phyloP scores from a whole-genome alignment of 2,888 invertebrate genomes.

The Perizoma flavofasciatum region DNA sequence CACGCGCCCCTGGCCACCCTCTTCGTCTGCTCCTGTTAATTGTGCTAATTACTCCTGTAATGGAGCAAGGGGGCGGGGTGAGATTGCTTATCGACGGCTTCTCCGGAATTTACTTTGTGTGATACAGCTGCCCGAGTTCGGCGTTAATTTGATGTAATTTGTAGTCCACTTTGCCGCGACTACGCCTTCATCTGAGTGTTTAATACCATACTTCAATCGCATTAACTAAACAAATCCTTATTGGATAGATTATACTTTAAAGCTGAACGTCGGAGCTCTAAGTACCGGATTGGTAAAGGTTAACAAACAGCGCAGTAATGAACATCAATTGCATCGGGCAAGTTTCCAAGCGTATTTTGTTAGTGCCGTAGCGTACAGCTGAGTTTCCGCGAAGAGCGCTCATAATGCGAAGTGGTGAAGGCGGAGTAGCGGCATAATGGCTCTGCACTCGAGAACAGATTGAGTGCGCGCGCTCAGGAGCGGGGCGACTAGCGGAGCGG shows the following conservation, averaged over 20 bases:
- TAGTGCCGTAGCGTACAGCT: constrained; percentile 48
- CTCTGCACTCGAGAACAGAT: constrained; percentile 51
- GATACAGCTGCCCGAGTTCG: constrained; percentile 59
- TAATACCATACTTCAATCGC: constrained; percentile 4
- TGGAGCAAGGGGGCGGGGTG: constrained; percentile 76
- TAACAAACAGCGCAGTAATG: constrained; percentile 62
- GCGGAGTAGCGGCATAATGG: constrained; percentile 55
- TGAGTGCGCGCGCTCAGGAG: constrained; percentile 33
- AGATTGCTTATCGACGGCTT: constrained; percentile 81
- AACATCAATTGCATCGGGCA: constrained; percentile 68
- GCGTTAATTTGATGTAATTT: constrained; percentile 59
- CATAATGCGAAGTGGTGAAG: constrained; percentile 49
- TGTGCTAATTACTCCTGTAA: constrained; percentile 84
- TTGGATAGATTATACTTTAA: constrained; percentile 39
- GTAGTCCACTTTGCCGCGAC: constrained; percentile 44
- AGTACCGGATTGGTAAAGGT: constrained; percentile 44
- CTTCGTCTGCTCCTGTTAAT: constrained; percentile 74
- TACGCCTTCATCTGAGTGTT: constrained; percentile 11
- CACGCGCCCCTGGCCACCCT: constrained; percentile 43
- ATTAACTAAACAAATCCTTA: background rate
- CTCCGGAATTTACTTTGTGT: constrained; percentile 72
- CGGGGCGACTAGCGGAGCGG: constrained; percentile 34
- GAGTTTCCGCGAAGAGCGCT: constrained; percentile 58
- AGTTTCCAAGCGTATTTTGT: constrained; percentile 65
- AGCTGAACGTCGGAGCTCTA: constrained; percentile 36